A percentile compares a stretch with the other conserved stretches of the same genome.
Evolutionary conservation across 2,797 vertebrate genomes (phyloP).

Genomic region (Scolopax bukidnonensis): DNA sequence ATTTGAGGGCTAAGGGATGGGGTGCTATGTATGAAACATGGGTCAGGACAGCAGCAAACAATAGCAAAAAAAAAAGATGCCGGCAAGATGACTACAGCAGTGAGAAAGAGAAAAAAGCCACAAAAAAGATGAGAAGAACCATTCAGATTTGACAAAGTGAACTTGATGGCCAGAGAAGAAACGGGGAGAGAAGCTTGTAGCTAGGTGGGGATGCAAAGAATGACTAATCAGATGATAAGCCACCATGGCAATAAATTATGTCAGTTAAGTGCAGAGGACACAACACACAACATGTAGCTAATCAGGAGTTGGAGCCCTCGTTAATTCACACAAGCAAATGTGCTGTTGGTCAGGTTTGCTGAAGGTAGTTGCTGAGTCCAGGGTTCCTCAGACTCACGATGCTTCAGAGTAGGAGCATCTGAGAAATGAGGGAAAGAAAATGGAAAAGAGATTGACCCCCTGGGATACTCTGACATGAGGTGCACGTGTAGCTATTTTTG

Average conservation of each 20-base stretch:
- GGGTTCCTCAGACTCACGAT: rapidly evolving
- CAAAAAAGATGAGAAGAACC: neutral
- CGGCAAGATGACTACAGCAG: neutral
- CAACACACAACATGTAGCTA: neutral
- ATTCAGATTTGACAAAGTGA: neutral
- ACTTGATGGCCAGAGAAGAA: neutral
- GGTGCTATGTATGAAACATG: neutral
- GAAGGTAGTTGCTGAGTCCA: neutral
- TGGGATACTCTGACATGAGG: neutral
- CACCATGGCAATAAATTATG: neutral
- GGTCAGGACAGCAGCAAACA: neutral
- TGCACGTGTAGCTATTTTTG: neutral
- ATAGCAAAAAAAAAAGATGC: neutral
- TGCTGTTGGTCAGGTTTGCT: neutral
- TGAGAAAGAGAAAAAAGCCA: neutral
- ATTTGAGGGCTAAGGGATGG: neutral
- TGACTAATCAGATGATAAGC: neutral
- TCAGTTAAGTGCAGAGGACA: neutral
- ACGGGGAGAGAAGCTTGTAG: neutral
- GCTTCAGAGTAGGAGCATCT: neutral
- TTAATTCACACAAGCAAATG: neutral
- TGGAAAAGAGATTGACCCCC: neutral
- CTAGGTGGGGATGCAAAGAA: neutral
- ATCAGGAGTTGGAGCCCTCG: neutral
- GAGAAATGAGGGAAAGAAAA: neutral